Base-by-base conservation (phyloP, 2,113 vertebrate genomes). In the Columba livia region DNA sequence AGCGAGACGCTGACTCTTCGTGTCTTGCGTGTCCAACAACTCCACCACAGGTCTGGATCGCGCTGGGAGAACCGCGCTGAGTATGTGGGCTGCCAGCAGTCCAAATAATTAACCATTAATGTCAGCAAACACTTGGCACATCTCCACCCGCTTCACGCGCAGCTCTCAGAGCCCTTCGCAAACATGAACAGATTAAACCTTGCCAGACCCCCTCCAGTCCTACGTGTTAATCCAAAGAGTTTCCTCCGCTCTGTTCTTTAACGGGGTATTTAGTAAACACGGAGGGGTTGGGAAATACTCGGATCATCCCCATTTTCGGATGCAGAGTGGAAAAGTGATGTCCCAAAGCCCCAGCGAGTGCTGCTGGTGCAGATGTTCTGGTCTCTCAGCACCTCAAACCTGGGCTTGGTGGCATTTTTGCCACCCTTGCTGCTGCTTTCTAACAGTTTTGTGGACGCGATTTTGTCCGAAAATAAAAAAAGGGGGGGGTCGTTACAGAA, bases 21-120 rank as follows among this genome's bases (percentile, higher is more conserved):
- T 29, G 29, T 79, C 80, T 50, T 81, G 54, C 64, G 60, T 50
- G 64, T 58, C 36, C n/a, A 75, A 96, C 83, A 90, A 18, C 83
- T 97, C 86, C 94, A 81, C 90, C 65, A 51, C 65, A 75, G 91
- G 56, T 44, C 86, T 94, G 93, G 90, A 90, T 93, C 85, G 71
- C 42, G 20, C 85, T 85, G 0, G 4, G 38, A 69, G 88, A 89
- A 62, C 1, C 80, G 57, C 28, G 83, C 66, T 81, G 86, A 15
- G 7, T 21, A 18, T 47, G 74, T 40, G 87, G 90, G 94, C 86
- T 96, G 94, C 90, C 90, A 95, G 66, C 61, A 79, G 72, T 92
- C 65, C 50, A 70, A 93, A 92, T 96, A 94, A 96, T 96, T 96
- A 96, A 94, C 93, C 84, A 89, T 90, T 95, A 97, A 86, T 94